These are phyloP conservation scores for Apogon hyalosoma DNA, from an alignment of 2,797 vertebrate species.

Conservation along the genomic window DNA sequence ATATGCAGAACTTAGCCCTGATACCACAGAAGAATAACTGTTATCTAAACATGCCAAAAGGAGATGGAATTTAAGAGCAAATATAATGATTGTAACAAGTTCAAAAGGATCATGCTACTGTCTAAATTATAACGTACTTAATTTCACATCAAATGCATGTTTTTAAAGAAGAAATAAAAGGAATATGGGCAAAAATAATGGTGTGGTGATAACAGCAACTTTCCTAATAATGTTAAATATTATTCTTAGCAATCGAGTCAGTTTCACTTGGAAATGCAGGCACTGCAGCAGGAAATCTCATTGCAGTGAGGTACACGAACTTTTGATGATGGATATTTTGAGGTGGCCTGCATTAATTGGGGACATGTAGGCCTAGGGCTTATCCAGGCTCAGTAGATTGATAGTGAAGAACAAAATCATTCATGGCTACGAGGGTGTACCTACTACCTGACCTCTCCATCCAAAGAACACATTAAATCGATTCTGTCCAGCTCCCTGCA, in stretches of 20 bases:
- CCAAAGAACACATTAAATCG: conserved; percentile 62
- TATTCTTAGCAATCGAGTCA: conserved; percentile 12
- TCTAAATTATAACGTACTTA: background rate
- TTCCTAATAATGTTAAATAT: background rate
- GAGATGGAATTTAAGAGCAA: conserved; percentile 17
- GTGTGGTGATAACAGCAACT: background rate
- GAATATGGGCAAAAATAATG: conserved; percentile 3
- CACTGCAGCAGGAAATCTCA: conserved; percentile 35
- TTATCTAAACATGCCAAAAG: conserved; percentile 33
- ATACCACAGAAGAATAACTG: conserved; percentile 9
- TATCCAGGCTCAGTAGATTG: conserved; percentile 39
- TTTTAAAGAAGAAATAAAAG: background rate
- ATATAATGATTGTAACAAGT: background rate
- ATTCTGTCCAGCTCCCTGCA: conserved; percentile 56
- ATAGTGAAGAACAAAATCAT: conserved; percentile 50
- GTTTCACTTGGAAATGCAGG: conserved; percentile 21
- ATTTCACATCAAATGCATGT: background rate
- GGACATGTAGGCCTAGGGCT: conserved; percentile 34
- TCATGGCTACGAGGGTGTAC: conserved; percentile 45
- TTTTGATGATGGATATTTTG: conserved; percentile 45
- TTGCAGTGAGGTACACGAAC: conserved; percentile 7
- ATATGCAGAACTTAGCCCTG: background rate
- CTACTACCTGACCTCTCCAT: conserved; percentile 61
- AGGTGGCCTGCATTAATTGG: conserved; percentile 54
- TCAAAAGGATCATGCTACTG: background rate